phyloP scores from a whole-genome alignment of 2,888 invertebrate genomes.

The Dasysyrphus albostriatus region DNA sequence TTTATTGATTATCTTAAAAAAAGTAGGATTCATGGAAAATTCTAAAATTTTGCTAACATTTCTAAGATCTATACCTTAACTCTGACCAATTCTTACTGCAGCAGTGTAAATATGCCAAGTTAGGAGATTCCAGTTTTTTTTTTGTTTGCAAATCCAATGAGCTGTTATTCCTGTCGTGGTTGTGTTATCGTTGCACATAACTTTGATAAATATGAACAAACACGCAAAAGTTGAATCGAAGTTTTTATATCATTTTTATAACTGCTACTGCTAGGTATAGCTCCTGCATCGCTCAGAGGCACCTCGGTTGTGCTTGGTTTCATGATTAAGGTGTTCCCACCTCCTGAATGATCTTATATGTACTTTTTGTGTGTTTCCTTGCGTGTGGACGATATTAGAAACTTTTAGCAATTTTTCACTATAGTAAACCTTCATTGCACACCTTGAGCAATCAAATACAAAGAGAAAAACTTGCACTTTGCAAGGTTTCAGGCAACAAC shows the following conservation, averaged over 20 bases:
- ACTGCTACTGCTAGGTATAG: not conserved
- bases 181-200: slow-evolving; percentile 53
- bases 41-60: too few species aligned
- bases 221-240: slow-evolving; percentile 54
- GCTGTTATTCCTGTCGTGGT: slow-evolving; percentile 39
- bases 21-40: too few species aligned
- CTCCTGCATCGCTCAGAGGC: not conserved
- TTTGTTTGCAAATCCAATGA: slow-evolving; percentile 8
- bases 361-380: not conserved
- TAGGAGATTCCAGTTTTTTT: slow-evolving; percentile 57
- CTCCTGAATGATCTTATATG: not conserved
- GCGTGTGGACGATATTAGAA: slow-evolving; percentile 31
- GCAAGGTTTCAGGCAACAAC: slow-evolving; percentile 24
- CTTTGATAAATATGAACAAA: slow-evolving; percentile 67
- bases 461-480: slow-evolving; percentile 40
- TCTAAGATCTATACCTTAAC: not conserved
- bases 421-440: slow-evolving; percentile 43
- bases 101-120: slow-evolving; percentile 1
- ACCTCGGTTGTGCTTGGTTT: not conserved
- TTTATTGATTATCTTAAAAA: too few species aligned
- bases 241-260: slow-evolving; percentile 42
- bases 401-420: slow-evolving; percentile 58
- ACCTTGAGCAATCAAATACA: slow-evolving; percentile 31
- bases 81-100: not conserved
- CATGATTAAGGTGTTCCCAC: slow-evolving; percentile 62